These are phyloP conservation scores for Chlamydotis undulata DNA, from an alignment of 2,113 vertebrate species.

Conservation along the genomic window DNA sequence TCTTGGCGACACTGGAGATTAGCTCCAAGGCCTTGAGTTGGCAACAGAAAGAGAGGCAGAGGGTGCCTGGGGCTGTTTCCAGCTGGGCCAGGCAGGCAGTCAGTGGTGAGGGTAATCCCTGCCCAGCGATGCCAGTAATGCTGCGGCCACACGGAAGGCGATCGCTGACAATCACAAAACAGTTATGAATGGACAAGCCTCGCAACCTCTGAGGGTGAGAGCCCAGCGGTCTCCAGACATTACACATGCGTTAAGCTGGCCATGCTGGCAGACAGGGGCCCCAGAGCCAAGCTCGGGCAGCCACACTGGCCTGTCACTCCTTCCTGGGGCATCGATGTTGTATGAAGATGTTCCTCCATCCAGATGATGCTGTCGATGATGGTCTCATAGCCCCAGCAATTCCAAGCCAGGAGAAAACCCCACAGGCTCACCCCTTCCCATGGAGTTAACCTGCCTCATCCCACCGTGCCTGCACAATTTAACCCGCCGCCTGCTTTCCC, in stretches of 20 bases:
- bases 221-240: neutral
- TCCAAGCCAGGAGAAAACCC: neutral
- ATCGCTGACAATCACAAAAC: neutral
- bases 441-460: neutral
- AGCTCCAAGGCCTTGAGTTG: neutral
- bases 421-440: neutral
- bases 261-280: neutral
- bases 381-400: neutral
- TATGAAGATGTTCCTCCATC: neutral
- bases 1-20: neutral
- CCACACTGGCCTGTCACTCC: neutral
- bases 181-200: neutral
- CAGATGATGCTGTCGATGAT: neutral
- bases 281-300: neutral
- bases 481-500: neutral
- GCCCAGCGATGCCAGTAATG: neutral
- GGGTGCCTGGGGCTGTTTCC: neutral
- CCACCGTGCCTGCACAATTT: neutral
- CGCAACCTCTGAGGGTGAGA: neutral
- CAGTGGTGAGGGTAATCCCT: neutral
- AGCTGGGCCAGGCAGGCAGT: neutral
- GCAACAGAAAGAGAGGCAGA: slow-evolving; percentile 10
- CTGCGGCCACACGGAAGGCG: rapidly evolving
- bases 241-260: neutral
- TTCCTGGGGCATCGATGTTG: rapidly evolving